Conservation (phyloP, 1,140 invertebrate species). For the Dryas iulia region DNA sequence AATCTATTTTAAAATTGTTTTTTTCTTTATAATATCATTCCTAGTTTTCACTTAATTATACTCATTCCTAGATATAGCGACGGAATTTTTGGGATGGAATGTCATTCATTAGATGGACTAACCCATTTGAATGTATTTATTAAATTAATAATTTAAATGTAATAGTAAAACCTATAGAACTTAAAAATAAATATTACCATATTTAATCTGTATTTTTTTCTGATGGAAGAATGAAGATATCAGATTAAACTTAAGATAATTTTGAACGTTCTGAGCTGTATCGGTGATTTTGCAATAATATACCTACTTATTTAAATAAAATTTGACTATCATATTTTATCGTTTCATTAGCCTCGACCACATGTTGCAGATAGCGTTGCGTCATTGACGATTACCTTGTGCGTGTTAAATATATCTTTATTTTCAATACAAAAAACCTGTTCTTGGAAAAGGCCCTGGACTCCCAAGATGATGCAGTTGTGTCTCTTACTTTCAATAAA, state of each 20-base stretch:
- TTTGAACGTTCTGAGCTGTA: background rate
- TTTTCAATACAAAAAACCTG: background rate
- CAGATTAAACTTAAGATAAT: background rate
- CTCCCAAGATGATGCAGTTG: background rate
- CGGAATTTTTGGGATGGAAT: background rate
- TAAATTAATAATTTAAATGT: background rate
- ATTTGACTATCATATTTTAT: conserved; percentile 22
- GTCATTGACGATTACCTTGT: conserved; percentile 18
- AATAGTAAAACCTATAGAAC: background rate
- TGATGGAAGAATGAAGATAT: background rate
- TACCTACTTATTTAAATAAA: conserved; percentile 42
- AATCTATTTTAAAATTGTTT: background rate
- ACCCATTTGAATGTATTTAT: background rate
- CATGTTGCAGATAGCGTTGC: conserved; percentile 19
- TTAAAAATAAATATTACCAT: background rate
- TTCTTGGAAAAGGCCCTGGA: background rate
- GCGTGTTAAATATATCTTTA: conserved; percentile 9
- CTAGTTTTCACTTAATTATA: background rate
- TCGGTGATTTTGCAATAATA: conserved; percentile 20
- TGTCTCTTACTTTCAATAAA: background rate
- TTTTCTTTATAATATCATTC: too few relatives aligned
- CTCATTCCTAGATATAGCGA: background rate
- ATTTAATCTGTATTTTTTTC: background rate
- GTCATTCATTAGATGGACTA: background rate
- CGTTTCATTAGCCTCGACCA: conserved; percentile 25